A percentile compares a stretch with the other conserved stretches of the same genome.
Evolutionary conservation across 2,113 vertebrate genomes (phyloP).

Genomic region (Numenius arquata): DNA sequence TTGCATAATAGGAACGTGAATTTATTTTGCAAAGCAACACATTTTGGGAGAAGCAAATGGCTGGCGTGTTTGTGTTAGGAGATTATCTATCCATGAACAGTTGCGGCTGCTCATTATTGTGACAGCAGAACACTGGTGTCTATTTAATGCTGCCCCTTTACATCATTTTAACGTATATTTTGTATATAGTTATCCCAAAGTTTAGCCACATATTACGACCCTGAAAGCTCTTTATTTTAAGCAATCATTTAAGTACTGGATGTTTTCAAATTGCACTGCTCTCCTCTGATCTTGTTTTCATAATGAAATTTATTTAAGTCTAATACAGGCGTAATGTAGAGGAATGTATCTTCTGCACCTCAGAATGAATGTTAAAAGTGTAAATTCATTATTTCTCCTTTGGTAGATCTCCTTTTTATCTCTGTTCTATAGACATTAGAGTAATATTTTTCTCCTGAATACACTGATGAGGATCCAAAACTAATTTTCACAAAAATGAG

Average conservation of each 20-base stretch:
- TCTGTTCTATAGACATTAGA: conserved; percentile 51
- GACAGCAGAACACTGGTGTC: neutral
- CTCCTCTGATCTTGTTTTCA: conserved; percentile 67
- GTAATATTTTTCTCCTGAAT: conserved; percentile 56
- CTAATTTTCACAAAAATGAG: conserved; percentile 64
- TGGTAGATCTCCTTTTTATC: conserved; percentile 64
- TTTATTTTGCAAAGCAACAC: neutral
- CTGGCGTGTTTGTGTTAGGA: fast-evolving
- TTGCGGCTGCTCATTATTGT: fast-evolving
- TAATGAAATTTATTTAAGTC: conserved; percentile 75
- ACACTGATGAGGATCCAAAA: conserved; percentile 67
- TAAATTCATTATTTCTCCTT: conserved; percentile 70
- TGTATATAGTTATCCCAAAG: conserved; percentile 45
- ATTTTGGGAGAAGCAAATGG: neutral
- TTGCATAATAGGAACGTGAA: neutral
- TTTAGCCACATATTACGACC: neutral
- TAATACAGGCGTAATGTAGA: conserved; percentile 69
- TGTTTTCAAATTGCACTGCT: conserved; percentile 66
- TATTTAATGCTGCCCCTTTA: neutral
- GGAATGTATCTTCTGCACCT: conserved; percentile 64
- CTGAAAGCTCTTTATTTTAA: conserved; percentile 54
- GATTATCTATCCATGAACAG: neutral
- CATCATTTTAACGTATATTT: neutral
- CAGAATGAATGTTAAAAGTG: conserved; percentile 59
- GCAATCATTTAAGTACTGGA: conserved; percentile 45